phyloP scores from a whole-genome alignment of 2,888 invertebrate species.

The Apantesis nais region DNA sequence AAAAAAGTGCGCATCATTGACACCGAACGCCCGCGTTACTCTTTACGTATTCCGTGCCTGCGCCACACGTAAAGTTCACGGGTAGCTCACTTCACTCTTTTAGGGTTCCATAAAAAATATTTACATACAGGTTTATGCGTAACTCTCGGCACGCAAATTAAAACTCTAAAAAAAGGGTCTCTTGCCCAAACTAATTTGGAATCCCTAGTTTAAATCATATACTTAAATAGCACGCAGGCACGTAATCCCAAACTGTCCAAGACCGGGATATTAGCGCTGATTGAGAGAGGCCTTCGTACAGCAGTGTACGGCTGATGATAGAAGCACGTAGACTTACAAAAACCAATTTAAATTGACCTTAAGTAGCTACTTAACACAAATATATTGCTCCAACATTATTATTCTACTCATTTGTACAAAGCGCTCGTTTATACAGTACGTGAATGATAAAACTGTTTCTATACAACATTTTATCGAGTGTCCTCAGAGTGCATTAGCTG shows the following conservation, averaged over 20 bases:
- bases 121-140: not conserved
- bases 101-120: not conserved
- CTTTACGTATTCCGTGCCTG: not conserved
- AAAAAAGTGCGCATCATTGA: not conserved
- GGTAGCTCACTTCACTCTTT: not conserved
- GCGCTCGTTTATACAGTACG: not conserved
- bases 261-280: not conserved
- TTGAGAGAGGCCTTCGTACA: not conserved
- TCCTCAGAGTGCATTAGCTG: not conserved
- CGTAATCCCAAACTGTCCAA: not conserved
- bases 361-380: not conserved
- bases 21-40: not conserved
- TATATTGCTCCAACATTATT: not conserved
- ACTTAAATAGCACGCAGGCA: no score
- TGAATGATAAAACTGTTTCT: not conserved
- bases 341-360: not conserved
- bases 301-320: not conserved
- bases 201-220: no score
- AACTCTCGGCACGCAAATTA: not conserved
- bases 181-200: no score
- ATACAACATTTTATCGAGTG: not conserved
- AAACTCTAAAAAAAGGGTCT: no score
- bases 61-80: not conserved
- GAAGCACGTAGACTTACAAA: not conserved
- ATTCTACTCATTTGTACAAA: not conserved